phyloP scores from a whole-genome alignment of 2,113 vertebrate species.

The Rutilus rutilus region DNA sequence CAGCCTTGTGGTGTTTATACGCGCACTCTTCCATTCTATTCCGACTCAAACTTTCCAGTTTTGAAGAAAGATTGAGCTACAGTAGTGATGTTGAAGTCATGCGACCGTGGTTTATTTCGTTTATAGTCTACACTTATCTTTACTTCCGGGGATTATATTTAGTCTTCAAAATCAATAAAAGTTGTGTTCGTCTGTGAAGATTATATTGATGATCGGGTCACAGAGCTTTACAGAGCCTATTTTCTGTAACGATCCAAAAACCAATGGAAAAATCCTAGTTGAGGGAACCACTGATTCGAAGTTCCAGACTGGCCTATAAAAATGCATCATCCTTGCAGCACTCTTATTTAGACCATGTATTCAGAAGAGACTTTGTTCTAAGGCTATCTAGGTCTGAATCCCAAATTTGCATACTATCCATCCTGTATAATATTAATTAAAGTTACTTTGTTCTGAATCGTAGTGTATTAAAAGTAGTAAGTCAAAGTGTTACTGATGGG shows the following conservation, averaged over 20 bases:
- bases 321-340: background rate
- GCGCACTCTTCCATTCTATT: background rate
- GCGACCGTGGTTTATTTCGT: background rate
- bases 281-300: background rate
- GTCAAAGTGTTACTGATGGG: background rate
- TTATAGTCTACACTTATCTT: background rate
- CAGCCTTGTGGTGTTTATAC: background rate
- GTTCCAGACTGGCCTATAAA: background rate
- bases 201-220: background rate
- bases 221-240: background rate
- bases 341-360: background rate
- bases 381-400: background rate
- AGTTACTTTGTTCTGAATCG: background rate
- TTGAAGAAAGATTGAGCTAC: background rate
- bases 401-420: background rate
- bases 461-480: background rate
- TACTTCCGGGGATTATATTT: background rate
- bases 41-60: background rate
- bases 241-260: background rate
- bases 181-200: background rate
- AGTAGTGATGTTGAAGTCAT: background rate
- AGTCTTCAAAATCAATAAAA: background rate
- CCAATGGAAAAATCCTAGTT: background rate
- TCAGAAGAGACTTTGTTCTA: background rate
- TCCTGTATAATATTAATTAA: background rate